A percentile compares a stretch with the other conserved stretches of the same genome.
Conservation (phyloP, 2,888 invertebrate genomes). For the Epirrita christyi region DNA sequence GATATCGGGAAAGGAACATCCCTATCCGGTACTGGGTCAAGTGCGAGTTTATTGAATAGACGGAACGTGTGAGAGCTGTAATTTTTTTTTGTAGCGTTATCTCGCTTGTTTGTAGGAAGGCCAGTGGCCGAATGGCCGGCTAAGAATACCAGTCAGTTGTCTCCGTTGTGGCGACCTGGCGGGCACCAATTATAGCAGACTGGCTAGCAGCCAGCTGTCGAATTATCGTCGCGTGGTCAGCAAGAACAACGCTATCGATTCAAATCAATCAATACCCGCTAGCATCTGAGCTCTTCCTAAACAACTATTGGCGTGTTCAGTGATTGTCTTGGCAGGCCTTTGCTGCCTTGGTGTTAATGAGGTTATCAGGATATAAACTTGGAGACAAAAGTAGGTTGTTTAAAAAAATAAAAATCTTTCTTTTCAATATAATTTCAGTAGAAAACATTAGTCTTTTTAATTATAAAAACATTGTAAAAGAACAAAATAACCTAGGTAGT, state of each 20-base stretch:
- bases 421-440: too few relatives aligned
- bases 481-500: too few relatives aligned
- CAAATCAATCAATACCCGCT: constrained; percentile 66
- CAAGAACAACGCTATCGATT: constrained; percentile 71
- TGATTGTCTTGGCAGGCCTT: too few relatives aligned
- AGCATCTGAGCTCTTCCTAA: constrained; percentile 42
- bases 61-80: background rate
- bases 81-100: constrained; percentile 59
- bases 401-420: too few relatives aligned
- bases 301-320: constrained; percentile 12
- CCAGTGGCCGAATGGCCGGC: constrained; percentile 81
- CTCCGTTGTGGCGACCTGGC: constrained; percentile 87
- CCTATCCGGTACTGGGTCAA: constrained; percentile 75
- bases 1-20: constrained; percentile 46
- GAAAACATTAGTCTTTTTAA: too few relatives aligned
- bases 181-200: constrained; percentile 95
- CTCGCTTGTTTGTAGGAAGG: constrained; percentile 67
- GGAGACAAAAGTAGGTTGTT: too few relatives aligned
- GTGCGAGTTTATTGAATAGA: constrained; percentile 62
- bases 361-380: too few relatives aligned
- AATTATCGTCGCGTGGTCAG: constrained; percentile 67
- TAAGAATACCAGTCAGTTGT: constrained; percentile 88
- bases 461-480: too few relatives aligned
- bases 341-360: too few relatives aligned
- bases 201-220: constrained; percentile 89